Base-by-base conservation (phyloP, 1,140 invertebrate species). In the Euschistus heros region DNA sequence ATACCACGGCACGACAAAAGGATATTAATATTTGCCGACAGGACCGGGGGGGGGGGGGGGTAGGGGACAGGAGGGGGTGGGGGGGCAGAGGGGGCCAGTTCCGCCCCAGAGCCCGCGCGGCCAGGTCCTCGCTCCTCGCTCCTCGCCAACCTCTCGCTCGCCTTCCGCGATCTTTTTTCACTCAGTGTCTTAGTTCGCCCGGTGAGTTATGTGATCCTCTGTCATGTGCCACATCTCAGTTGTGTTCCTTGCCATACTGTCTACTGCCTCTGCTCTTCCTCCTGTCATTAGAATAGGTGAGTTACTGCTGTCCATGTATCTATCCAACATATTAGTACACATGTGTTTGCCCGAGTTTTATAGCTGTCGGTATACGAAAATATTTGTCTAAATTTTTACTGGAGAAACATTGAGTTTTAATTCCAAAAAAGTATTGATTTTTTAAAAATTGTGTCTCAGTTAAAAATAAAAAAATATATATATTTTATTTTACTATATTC, bases 211-310 rank as follows among this genome's bases (percentile, higher is more conserved):
- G 47, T 33, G 62, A 52, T n/a, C 17, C 47, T 50, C 47, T 20
- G 47, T n/a, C 47, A 50, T 50, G 47, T 50, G 47, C 47, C 2
- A 20, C 6, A 8, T 50, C 17, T 22, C 47, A 5, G 10, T 50
- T 22, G 22, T 22, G n/a, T 20, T 50, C 22, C n/a, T 50, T 50
- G n/a, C 47, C 22, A 22, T 50, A 6, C 47, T 50, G 2, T 50
- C 47, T 22, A 50, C 47, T 10, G 47, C 47, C 5, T 61, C 59
- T 18, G 27, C 59, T 7, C 59, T 61, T 33, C 59, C 59, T 30
- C 59, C 59, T 30, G 59, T 61, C 13, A 61, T 61, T 6, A 61
- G 59, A 61, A 61, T 61, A 18, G 59, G 59, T 61, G n/a, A 33
- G 59, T 61, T 7, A 26, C 8, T 7, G 17, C 3, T 61, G n/a